Base-by-base conservation (phyloP, 2,888 invertebrate species). In the Yponomeuta evonymella region DNA sequence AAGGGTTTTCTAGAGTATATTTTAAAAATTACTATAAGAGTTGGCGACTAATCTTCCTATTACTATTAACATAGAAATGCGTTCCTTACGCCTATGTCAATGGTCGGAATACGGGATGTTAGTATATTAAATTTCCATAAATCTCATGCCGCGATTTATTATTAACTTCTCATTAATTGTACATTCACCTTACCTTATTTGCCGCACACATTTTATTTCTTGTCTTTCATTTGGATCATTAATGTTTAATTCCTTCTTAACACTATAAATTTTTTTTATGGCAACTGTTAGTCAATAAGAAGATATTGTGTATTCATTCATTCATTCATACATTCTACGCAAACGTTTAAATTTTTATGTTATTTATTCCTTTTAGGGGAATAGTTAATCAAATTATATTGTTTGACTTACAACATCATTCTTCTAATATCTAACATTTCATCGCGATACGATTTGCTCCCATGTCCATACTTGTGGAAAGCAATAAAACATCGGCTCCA, bases 121-220 rank as follows among this genome's bases (percentile, higher is more conserved):
- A 10, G 33, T 29, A 65, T 30, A 65, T 65, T 5, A 65, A 33
- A 58, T 58, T 58, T 33, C 33, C 65, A 33, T 65, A 30, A 65
- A 65, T 65, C 29, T 65, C 30, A 4, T 51, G n/a, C 11, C 70
- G 29, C 65, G 51, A 65, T 78, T 71, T 77, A 77, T 70, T 63
- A 75, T 75, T 78, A 81, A 77, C 76, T 77, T 76, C 75, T 72
- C 80, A 83, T 84, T 84, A 83, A 78, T 70, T 78, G 84, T 78
- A 67, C 84, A 76, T 83, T 85, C 78, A 83, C 82, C 83, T 77
- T 75, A 72, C 67, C 73, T 77, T 77, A 75, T 77, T 76, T 72
- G 75, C 73, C 74, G 74, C 70, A 73, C n/a, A 68, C 67, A 48
- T 70, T 70, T 23, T 48, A 69, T 65, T 74, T 71, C 74, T 74